phyloP scores from a whole-genome alignment of 2,797 vertebrate genomes.

The Pelobates cultripes region DNA sequence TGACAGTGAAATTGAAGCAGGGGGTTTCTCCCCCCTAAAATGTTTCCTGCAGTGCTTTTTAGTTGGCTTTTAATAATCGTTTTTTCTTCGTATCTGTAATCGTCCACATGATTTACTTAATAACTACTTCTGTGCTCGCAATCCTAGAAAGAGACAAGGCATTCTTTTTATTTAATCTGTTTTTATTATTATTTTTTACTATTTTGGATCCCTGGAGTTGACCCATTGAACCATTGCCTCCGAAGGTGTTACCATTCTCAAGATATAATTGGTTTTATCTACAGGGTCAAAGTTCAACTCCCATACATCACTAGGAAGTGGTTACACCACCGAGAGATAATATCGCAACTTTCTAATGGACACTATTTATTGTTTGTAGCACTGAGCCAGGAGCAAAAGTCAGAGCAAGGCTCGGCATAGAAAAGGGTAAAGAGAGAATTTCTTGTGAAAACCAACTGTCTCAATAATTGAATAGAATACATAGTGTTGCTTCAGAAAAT shows the following conservation, averaged over 20 bases:
- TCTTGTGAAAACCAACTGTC: no score
- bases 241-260: neutral
- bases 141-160: conserved; percentile 14
- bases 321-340: neutral
- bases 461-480: no score
- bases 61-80: conserved; percentile 36
- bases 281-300: neutral
- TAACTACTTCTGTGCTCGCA: conserved; percentile 3
- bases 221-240: neutral
- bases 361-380: neutral
- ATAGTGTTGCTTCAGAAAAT: no score
- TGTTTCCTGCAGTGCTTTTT: conserved; percentile 28
- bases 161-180: conserved; percentile 4
- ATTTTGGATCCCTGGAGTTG: neutral
- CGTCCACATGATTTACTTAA: conserved; percentile 13
- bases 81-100: conserved; percentile 23
- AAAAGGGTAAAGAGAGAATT: neutral
- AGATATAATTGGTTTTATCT: conserved; percentile 1
- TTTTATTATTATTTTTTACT: neutral
- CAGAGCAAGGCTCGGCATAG: neutral
- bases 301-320: neutral
- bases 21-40: conserved; percentile 22
- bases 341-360: neutral
- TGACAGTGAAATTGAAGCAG: conserved; percentile 38
- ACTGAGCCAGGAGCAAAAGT: neutral